Evolutionary conservation across 2,888 invertebrate species (phyloP).

Genomic region (Carterocephalus palaemon): DNA sequence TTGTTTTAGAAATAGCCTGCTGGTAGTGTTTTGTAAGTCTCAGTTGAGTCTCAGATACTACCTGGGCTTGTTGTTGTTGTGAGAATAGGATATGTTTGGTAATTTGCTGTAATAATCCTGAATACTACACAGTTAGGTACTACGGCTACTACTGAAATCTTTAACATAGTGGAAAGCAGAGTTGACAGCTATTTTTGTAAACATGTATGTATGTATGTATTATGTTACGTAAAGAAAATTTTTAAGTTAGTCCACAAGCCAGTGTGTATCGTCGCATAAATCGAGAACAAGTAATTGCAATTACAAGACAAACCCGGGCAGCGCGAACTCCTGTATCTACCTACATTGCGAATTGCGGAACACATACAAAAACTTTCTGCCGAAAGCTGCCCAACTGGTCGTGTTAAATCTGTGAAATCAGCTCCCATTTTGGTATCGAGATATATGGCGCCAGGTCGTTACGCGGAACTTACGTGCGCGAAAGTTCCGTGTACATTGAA

Average conservation of each 20-base stretch:
- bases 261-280: conserved; percentile 17
- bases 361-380: conserved; percentile 62
- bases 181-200: too few species aligned
- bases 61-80: too few species aligned
- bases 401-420: conserved; percentile 66
- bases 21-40: too few species aligned
- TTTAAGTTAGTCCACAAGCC: conserved; percentile 3
- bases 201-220: background rate
- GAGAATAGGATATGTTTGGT: too few species aligned
- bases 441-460: conserved; percentile 23
- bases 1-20: too few species aligned
- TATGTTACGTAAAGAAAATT: conserved; percentile 3
- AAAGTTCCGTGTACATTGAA: conserved; percentile 35
- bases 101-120: too few species aligned
- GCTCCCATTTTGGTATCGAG: conserved; percentile 55
- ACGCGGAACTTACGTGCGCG: conserved; percentile 32
- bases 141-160: too few species aligned
- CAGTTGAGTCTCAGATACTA: too few species aligned
- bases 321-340: conserved; percentile 41
- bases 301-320: conserved; percentile 38
- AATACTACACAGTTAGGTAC: too few species aligned
- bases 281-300: conserved; percentile 40
- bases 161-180: too few species aligned
- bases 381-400: conserved; percentile 66
- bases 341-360: conserved; percentile 42